phyloP scores from a whole-genome alignment of 1,140 invertebrate species.

The Drosophila sucinea region DNA sequence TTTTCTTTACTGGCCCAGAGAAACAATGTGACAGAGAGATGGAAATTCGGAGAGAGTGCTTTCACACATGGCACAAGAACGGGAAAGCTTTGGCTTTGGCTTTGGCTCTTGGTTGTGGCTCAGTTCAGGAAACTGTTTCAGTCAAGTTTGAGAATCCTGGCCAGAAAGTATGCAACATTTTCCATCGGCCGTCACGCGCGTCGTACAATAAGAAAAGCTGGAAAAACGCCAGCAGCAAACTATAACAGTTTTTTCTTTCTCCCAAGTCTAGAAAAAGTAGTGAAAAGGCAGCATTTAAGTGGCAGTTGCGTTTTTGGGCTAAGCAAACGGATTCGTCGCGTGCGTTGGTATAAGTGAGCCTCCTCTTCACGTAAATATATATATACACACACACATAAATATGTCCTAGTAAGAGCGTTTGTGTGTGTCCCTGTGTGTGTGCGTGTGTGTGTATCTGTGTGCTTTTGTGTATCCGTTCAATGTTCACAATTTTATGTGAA shows the following conservation, averaged over 20 bases:
- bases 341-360: conserved; percentile 36
- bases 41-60: conserved; percentile 50
- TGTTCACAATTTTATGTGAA: conserved; percentile 39
- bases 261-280: conserved; percentile 63
- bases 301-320: conserved; percentile 59
- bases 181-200: conserved; percentile 38
- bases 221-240: conserved; percentile 70
- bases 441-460: conserved; percentile 44
- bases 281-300: conserved; percentile 71
- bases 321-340: conserved; percentile 39
- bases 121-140: conserved; percentile 59
- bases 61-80: conserved; percentile 19
- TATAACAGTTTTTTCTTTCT: conserved; percentile 53
- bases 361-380: conserved; percentile 22
- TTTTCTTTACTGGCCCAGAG: conserved; percentile 50
- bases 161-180: conserved; percentile 49
- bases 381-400: neutral
- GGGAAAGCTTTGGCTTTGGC: conserved; percentile 40
- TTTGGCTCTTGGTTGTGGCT: conserved; percentile 31
- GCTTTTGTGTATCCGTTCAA: conserved; percentile 72
- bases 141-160: conserved; percentile 74
- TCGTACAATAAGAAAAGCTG: conserved; percentile 55
- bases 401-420: conserved; percentile 17
- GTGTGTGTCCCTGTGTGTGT: conserved; percentile 16
- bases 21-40: conserved; percentile 17